These are phyloP conservation scores for Phengaris alcon DNA, from an alignment of 2,888 invertebrate genomes.

Conservation along the genomic window DNA sequence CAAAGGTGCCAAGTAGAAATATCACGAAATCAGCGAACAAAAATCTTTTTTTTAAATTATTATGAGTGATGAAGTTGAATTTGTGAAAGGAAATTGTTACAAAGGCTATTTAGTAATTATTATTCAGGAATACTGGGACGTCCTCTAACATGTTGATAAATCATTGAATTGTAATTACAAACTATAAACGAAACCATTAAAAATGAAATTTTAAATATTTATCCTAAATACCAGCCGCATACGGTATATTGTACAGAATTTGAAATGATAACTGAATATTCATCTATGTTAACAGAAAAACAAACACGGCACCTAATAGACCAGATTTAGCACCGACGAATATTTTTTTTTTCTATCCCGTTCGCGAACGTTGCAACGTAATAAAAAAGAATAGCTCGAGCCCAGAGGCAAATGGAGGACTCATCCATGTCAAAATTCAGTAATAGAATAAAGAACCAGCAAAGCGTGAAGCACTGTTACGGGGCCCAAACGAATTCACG, in stretches of 20 bases:
- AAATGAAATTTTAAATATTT: not conserved
- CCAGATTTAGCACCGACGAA: slow-evolving; percentile 16
- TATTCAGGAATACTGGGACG: too few species aligned
- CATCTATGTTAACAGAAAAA: slow-evolving; percentile 17
- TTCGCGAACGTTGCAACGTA: slow-evolving; percentile 1
- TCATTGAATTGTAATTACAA: not conserved
- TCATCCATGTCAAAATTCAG: slow-evolving; percentile 17
- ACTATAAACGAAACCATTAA: not conserved
- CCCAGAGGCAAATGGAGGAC: slow-evolving; percentile 17
- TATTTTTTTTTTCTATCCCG: slow-evolving; percentile 16
- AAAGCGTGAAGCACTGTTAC: slow-evolving; percentile 9
- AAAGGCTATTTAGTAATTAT: too few species aligned
- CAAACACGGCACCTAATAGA: slow-evolving; percentile 25
- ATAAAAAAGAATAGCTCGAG: slow-evolving; percentile 14
- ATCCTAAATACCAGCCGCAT: not conserved
- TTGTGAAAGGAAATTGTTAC: too few species aligned
- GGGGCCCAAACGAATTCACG: not conserved
- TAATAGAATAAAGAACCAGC: slow-evolving; percentile 27
- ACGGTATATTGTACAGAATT: slow-evolving; percentile 6
- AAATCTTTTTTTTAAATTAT: too few species aligned
- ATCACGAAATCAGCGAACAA: too few species aligned
- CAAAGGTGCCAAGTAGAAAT: too few species aligned
- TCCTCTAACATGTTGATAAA: not conserved
- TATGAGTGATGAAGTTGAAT: too few species aligned
- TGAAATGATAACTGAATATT: slow-evolving; percentile 4